Evolutionary conservation across 2,888 invertebrate genomes (phyloP), one percentile per base, ranked within the genome.

Genomic region (Harpalus rubripes): DNA sequence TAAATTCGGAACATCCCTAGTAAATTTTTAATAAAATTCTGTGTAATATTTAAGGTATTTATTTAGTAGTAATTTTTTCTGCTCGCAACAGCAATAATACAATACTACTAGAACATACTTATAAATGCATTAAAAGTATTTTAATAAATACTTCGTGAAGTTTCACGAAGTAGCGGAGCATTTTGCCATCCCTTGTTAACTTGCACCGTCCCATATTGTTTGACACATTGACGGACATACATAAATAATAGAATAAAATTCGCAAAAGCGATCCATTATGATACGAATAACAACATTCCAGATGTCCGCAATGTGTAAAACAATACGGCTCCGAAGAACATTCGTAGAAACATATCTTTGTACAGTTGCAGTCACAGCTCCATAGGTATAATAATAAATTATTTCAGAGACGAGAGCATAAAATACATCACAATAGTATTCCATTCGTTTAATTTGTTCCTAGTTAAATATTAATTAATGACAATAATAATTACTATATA

Each of bases 351-450:
- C 80, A 80, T 58, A 41, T 81, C 86, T 86, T 86, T 87, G 87
- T 88, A 88, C 88, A 88, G 90, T 91, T 91, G 91, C 91, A 91
- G 91, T 91, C 90, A 91, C 91, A 91, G 91, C 91, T 90, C 90
- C 90, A 87, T 88, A 88, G 86, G 78, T 85, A 44, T 74, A 74
- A 74, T 74, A 81, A 87, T 86, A 86, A 85, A 85, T 81, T 85
- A 81, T 59, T 78, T 84, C 63, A 84, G 56, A 82, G 82, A 81
- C 78, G 76, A 74, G 84, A 76, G 84, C 63, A 84, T 79, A 84
- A 65, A 86, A 85, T 59, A 86, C 85, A 81, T 81, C 78, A 84
- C 78, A 65, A 39, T 58, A 76, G 68, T 79, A 65, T 84, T 84
- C 59, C 85, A 80, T 15, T 80, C 78, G 44, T 84, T 84, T 65